phyloP scores from a whole-genome alignment of 2,888 invertebrate genomes.

The Clepsis dumicolana region DNA sequence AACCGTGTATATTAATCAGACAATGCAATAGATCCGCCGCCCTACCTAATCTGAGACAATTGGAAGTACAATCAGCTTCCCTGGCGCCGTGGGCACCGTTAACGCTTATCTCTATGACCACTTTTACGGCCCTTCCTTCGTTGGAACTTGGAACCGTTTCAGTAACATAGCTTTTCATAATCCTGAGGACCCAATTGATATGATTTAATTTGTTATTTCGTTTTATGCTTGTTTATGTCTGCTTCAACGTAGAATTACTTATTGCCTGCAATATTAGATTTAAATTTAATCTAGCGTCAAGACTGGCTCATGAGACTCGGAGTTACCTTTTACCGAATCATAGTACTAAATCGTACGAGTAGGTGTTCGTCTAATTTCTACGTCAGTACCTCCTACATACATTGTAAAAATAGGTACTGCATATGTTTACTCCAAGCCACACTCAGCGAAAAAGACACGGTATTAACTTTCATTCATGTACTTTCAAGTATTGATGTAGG shows the following conservation, averaged over 20 bases:
- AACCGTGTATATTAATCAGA: background rate
- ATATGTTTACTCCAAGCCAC: no score
- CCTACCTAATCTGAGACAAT: constrained; percentile 6
- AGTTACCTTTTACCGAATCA: no score
- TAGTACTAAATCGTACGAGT: no score
- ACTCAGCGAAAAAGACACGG: background rate
- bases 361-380: no score
- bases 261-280: no score
- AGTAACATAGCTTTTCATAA: constrained; percentile 3
- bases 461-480: background rate
- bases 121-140: constrained; percentile 1
- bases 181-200: background rate
- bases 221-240: background rate
- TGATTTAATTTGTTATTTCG: background rate
- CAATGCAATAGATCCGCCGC: background rate
- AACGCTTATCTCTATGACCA: constrained; percentile 3
- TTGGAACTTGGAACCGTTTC: background rate
- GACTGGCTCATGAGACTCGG: no score
- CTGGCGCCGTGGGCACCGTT: constrained; percentile 3
- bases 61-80: background rate
- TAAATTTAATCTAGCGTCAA: no score
- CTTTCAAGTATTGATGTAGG: background rate
- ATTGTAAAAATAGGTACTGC: no score
- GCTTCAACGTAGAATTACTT: no score
- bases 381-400: no score